Evolutionary conservation across 2,888 invertebrate species (phyloP), one percentile per base, ranked within the genome.

Genomic region (Saturnia pavonia): DNA sequence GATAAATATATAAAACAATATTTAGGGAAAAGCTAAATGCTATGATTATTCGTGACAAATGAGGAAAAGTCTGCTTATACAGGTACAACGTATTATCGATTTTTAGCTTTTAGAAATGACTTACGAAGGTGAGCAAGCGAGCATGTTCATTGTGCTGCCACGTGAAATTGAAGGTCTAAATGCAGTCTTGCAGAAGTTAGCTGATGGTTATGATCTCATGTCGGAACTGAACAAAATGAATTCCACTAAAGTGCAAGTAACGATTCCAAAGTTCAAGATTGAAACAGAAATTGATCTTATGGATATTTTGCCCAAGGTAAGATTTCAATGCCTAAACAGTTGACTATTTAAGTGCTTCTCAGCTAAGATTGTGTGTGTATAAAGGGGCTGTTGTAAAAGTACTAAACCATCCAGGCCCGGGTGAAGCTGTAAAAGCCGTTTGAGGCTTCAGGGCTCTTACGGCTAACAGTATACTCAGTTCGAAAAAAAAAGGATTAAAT

Each of bases 191-290:
- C 77, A 90, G 1, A 96, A 96, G 78, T 80, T 98, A 66, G 93
- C 94, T 0, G 84, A 83, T 1, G 91, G 91, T 0, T 81, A 87
- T 74, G 86, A 95, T 51, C 94, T 96, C 68, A 81, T 97, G 57
- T 82, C 84, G 0, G 94, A 95, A 0, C 80, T 96, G 16, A 85
- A 89, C 0, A 88, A 87, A 19, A 91, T 95, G 94, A 75, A 74
- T 42, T 72, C 79, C 0, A 87, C 89, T 0, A 95, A 96, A 83
- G 96, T 97, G 1, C 90, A 95, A 51, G 95, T 98, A 0, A 94
- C 94, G 34, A 85, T 98, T 68, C 98, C 98, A 2, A 97, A 96
- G 86, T 98, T 98, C 87, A 97, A 96, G 86, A 95, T 97, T 67
- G 97, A 98, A 87, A 95, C 95, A 12, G 95, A 95, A 73, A 94